These are phyloP conservation scores for Eurytemora carolleeae DNA, from an alignment of 1,140 invertebrate species.

Conservation along the genomic window DNA sequence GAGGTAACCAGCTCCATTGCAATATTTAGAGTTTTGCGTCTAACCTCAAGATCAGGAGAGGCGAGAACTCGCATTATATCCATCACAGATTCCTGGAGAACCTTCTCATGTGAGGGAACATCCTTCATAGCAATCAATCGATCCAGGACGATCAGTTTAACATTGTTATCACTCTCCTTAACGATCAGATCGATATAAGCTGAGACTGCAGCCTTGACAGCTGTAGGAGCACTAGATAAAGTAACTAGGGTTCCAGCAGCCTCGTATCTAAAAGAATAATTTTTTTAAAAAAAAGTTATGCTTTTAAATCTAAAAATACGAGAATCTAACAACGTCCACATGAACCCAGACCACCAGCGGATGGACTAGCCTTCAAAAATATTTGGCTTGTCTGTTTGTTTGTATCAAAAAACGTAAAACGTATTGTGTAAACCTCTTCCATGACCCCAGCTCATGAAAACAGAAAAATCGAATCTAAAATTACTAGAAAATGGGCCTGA, in stretches of 20 bases:
- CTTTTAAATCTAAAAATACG: no score
- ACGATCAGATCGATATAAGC: constrained; percentile 97
- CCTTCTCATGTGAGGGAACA: constrained; percentile 64
- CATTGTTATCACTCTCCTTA: constrained; percentile 99
- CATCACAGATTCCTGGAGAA: constrained; percentile 94
- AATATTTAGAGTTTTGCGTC: constrained; percentile 59
- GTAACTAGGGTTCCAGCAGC: constrained; percentile 99
- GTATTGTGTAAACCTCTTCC: no score
- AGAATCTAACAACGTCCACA: no score
- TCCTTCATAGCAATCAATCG: constrained; percentile 72
- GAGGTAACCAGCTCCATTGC: constrained; percentile 81
- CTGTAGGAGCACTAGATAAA: constrained; percentile 81
- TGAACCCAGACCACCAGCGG: no score
- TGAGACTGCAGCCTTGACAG: constrained; percentile 86
- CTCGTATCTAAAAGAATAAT: constrained; percentile 39
- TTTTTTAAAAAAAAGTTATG: no score
- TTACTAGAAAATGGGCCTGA: no score
- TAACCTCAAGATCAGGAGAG: constrained; percentile 74
- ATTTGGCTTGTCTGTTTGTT: no score
- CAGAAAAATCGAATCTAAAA: no score
- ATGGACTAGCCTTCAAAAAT: no score
- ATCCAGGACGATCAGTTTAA: constrained; percentile 94
- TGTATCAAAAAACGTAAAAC: no score
- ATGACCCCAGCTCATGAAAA: no score
- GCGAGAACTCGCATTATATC: constrained; percentile 84